phyloP scores from a whole-genome alignment of 2,888 invertebrate genomes.

The Balanococcus diminutus region DNA sequence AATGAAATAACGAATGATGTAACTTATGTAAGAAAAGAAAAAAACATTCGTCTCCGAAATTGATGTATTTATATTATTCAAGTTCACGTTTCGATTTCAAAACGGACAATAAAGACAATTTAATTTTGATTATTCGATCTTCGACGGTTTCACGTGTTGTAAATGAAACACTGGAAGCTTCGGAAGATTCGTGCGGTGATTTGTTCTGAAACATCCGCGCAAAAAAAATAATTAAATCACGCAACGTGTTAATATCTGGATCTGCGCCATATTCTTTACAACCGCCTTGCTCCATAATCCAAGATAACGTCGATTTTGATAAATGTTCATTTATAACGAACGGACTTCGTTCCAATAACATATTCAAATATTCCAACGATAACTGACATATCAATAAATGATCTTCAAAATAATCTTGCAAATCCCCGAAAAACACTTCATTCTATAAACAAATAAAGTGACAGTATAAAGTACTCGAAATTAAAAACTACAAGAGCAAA shows the following conservation, averaged over 20 bases:
- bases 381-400: not conserved
- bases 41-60: too few species aligned
- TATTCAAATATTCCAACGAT: not conserved
- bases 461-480: too few species aligned
- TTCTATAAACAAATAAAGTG: too few species aligned
- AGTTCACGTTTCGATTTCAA: not conserved
- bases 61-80: too few species aligned
- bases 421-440: not conserved
- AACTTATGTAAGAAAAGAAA: too few species aligned
- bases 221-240: not conserved
- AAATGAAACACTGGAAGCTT: not conserved
- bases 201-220: not conserved
- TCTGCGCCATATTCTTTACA: not conserved
- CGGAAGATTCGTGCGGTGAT: not conserved
- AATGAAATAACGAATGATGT: too few species aligned
- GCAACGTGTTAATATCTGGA: not conserved
- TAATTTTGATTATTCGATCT: not conserved
- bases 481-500: not conserved
- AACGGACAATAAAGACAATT: not conserved
- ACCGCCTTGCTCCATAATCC: not conserved
- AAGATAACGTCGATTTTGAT: not conserved
- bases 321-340: not conserved
- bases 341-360: not conserved
- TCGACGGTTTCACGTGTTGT: not conserved
- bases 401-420: slow-evolving; percentile 14